Evolutionary conservation across 2,113 vertebrate genomes (phyloP).

Genomic region (Pedetes capensis): DNA sequence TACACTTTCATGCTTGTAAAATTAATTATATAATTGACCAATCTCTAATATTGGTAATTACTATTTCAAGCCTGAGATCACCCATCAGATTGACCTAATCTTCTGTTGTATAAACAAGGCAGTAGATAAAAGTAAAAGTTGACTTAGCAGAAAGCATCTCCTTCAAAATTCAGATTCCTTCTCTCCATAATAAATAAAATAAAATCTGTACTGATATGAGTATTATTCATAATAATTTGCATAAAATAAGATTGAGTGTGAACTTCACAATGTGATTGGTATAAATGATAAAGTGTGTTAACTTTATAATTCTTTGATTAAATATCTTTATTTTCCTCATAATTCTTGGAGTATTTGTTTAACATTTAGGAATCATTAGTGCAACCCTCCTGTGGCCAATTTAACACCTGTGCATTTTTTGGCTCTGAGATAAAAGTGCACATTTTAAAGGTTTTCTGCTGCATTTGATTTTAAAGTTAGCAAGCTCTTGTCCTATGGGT

Average conservation of each 20-base stretch:
- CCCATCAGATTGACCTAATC: neutral
- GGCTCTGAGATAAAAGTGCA: slow-evolving; percentile 13
- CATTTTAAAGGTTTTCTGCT: neutral
- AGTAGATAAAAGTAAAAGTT: neutral
- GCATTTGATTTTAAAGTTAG: slow-evolving; percentile 51
- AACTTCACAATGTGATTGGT: neutral
- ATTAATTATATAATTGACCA: neutral
- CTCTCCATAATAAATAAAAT: slow-evolving; percentile 29
- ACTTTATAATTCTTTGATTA: neutral
- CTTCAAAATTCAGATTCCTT: neutral
- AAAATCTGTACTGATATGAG: neutral
- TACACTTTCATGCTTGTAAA: neutral
- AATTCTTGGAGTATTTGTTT: neutral
- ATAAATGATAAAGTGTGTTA: slow-evolving; percentile 9
- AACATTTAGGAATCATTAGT: neutral
- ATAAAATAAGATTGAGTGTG: neutral
- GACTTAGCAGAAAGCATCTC: neutral
- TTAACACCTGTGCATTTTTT: slow-evolving; percentile 51
- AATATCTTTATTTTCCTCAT: neutral
- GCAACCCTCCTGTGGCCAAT: slow-evolving; percentile 2
- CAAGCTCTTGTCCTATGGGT: neutral
- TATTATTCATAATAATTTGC: slow-evolving; percentile 35
- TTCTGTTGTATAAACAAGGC: neutral
- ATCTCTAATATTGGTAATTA: neutral
- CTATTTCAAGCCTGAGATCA: neutral